A percentile compares a stretch with the other conserved stretches of the same genome.
These are phyloP conservation scores for Clinocottus analis DNA, from an alignment of 2,113 vertebrate species.

Conservation along the genomic window DNA sequence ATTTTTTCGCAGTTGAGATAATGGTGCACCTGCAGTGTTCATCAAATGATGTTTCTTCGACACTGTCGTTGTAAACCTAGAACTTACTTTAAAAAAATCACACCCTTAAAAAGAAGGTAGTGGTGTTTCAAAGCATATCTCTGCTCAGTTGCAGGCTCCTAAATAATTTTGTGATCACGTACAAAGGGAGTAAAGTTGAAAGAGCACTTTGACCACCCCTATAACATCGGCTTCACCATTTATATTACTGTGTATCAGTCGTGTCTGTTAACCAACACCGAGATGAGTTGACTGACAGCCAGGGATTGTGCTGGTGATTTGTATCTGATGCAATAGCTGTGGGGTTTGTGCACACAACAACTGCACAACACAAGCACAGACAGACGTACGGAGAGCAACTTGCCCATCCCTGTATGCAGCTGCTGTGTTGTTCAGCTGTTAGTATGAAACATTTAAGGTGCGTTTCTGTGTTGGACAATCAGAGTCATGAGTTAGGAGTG, in stretches of 20 bases:
- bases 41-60: neutral
- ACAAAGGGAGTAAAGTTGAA: neutral
- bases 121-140: neutral
- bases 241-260: slow-evolving; percentile 21
- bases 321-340: slow-evolving; percentile 46
- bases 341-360: slow-evolving; percentile 15
- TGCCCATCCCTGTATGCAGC: slow-evolving; percentile 74
- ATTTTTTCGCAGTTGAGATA: neutral
- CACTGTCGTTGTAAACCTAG: no score
- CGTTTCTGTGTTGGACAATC: slow-evolving; percentile 62
- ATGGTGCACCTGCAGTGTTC: neutral
- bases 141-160: neutral
- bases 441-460: slow-evolving; percentile 67
- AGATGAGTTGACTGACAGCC: slow-evolving; percentile 48
- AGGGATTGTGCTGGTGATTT: slow-evolving; percentile 46
- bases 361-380: slow-evolving; percentile 19
- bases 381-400: slow-evolving; percentile 35
- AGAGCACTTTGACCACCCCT: slow-evolving; percentile 27
- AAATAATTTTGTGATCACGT: neutral
- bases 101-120: neutral
- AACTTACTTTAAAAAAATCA: neutral
- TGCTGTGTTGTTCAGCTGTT: slow-evolving; percentile 75
- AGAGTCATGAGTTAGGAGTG: slow-evolving; percentile 62
- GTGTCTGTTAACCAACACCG: slow-evolving; percentile 34
- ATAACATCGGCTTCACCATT: slow-evolving; percentile 31